phyloP scores from a whole-genome alignment of 2,113 vertebrate species.

The Proterorhinus semilunaris region DNA sequence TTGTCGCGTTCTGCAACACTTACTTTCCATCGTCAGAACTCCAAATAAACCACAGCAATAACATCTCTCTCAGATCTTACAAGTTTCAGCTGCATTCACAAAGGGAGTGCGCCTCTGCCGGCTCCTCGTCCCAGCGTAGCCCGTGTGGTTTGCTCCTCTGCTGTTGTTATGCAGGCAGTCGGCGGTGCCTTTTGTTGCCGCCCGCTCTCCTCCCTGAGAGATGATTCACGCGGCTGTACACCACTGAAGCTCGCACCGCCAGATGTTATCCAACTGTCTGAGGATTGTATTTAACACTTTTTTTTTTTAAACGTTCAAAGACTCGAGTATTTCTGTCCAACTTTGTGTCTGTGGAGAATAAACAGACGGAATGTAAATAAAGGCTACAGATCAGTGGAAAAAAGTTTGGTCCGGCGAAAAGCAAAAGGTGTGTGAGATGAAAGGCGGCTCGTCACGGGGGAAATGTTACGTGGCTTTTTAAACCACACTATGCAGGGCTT shows the following conservation, averaged over 20 bases:
- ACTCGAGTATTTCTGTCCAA: not conserved
- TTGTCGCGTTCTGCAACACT: no score
- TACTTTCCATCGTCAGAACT: no score
- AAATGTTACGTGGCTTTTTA: no score
- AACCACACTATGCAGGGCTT: no score
- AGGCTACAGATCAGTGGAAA: not conserved
- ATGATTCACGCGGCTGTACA: slow-evolving; percentile 20
- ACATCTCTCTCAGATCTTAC: no score
- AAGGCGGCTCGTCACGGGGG: no score
- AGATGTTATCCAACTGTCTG: slow-evolving; percentile 25
- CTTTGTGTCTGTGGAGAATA: not conserved
- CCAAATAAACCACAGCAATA: no score
- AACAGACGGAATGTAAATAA: not conserved
- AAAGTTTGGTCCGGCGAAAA: not conserved
- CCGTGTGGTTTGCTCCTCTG: no score
- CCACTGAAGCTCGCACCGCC: slow-evolving; percentile 4
- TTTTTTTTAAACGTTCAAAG: not conserved
- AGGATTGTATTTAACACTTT: slow-evolving; percentile 3
- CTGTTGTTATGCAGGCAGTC: not conserved
- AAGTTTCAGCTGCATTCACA: no score
- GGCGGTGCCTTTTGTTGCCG: not conserved
- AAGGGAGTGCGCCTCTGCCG: no score
- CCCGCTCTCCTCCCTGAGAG: slow-evolving; percentile 4
- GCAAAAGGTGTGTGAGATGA: not conserved
- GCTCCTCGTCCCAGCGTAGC: no score